Percentiles rank a stretch among this genome's conserved stretches.
These are phyloP conservation scores for Aurelia coerulea DNA, from an alignment of 30 jellyfish, hydroid and myxozoan genomes.

Conservation along the genomic window DNA sequence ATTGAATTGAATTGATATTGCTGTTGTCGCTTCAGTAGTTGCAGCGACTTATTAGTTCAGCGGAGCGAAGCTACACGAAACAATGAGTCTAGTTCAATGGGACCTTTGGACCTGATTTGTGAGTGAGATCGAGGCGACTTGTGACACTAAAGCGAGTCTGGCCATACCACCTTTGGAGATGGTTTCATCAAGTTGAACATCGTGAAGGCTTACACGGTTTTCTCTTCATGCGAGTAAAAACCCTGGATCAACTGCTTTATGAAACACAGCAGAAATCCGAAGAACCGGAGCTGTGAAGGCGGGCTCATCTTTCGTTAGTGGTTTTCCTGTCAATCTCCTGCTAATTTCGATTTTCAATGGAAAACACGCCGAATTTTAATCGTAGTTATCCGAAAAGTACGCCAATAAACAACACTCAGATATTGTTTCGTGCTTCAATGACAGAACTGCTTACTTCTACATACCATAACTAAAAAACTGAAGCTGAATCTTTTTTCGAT, in stretches of 20 bases:
- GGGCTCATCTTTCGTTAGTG: constrained; percentile 65
- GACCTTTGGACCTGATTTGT: too few relatives aligned
- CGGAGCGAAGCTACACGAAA: too few relatives aligned
- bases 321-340: constrained; percentile 71
- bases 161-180: too few relatives aligned
- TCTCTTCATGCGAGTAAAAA: constrained; percentile 33
- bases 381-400: neutral
- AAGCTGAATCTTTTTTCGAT: too few relatives aligned
- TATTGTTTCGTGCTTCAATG: neutral
- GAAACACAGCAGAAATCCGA: constrained; percentile 60
- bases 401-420: neutral
- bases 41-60: too few relatives aligned
- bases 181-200: constrained; percentile 18
- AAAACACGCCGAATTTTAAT: constrained; percentile 1
- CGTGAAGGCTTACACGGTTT: constrained; percentile 27
- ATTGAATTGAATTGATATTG: too few relatives aligned
- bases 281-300: constrained; percentile 79
- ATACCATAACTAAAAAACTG: neutral
- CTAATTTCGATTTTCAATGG: constrained; percentile 49
- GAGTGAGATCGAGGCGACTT: too few relatives aligned
- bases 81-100: too few relatives aligned
- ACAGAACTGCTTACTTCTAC: neutral
- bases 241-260: constrained; percentile 30
- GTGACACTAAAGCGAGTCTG: too few relatives aligned
- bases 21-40: too few relatives aligned